A percentile compares a stretch with the other conserved stretches of the same genome.
Conservation (phyloP, 2,888 invertebrate genomes). For the Scaptomyza tumidula region DNA sequence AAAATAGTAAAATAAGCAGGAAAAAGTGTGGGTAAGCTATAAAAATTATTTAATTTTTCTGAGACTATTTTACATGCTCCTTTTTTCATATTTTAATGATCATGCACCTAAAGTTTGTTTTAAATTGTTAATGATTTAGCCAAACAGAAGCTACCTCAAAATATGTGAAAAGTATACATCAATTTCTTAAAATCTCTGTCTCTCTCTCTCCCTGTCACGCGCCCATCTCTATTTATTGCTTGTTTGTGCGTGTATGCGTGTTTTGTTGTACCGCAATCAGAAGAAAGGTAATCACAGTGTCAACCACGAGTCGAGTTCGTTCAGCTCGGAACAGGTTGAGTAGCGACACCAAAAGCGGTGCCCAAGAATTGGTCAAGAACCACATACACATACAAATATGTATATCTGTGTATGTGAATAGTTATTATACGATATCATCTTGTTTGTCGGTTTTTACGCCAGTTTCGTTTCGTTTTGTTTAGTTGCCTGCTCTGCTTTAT, state of each 20-base stretch:
- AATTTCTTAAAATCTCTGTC: background rate
- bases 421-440: conserved; percentile 39
- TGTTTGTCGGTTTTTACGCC: conserved; percentile 39
- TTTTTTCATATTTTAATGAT: background rate
- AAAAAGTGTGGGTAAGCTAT: background rate
- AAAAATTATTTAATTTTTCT: background rate
- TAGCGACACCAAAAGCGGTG: conserved; percentile 55
- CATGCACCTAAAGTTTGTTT: background rate
- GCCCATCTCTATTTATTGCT: conserved; percentile 25
- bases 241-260: conserved; percentile 8
- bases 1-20: background rate
- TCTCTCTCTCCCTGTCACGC: conserved; percentile 30
- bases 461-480: conserved; percentile 46
- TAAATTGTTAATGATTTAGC: background rate
- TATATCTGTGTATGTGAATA: background rate
- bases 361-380: conserved; percentile 48
- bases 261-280: conserved; percentile 45
- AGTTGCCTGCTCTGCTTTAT: conserved; percentile 32
- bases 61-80: background rate
- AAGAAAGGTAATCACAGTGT: conserved; percentile 78
- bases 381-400: background rate
- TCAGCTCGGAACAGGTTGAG: conserved; percentile 64
- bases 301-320: conserved; percentile 57
- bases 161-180: background rate
- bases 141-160: background rate